A percentile compares a stretch with the other conserved stretches of the same genome.
phyloP scores from a whole-genome alignment of 2,797 vertebrate species.

The Selene dorsalis region DNA sequence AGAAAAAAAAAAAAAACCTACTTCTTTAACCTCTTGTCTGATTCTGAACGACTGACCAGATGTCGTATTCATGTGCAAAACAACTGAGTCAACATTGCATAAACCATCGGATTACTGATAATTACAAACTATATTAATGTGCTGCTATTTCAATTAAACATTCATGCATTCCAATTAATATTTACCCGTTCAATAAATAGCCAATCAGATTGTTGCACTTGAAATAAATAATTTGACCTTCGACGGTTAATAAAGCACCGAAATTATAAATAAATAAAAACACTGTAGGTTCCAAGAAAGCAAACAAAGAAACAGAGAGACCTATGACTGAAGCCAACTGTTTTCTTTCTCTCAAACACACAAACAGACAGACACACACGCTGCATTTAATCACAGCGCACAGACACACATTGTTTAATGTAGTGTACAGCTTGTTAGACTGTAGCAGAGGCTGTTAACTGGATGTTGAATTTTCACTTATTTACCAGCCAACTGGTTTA shows the following conservation, averaged over 20 bases:
- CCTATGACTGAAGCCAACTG: not conserved
- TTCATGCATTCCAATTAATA: constrained; percentile 16
- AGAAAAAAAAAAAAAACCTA: not conserved
- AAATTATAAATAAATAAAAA: constrained; percentile 39
- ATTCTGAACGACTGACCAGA: constrained; percentile 6
- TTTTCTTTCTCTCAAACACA: not conserved
- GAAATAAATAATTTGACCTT: constrained; percentile 36
- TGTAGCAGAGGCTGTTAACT: constrained; percentile 2
- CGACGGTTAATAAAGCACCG: not conserved
- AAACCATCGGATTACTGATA: constrained; percentile 5
- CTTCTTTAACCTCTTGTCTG: constrained; percentile 5
- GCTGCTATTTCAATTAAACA: constrained; percentile 35
- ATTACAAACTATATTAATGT: constrained; percentile 18
- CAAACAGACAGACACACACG: constrained; percentile 4
- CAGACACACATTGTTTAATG: not conserved
- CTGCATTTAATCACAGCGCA: constrained; percentile 1
- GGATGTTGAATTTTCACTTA: not conserved
- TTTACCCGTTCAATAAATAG: constrained; percentile 39
- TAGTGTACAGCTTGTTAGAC: not conserved
- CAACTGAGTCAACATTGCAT: not conserved
- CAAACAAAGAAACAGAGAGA: constrained; percentile 7
- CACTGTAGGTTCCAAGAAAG: constrained; percentile 1
- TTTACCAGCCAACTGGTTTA: constrained; percentile 3
- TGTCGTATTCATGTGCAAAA: constrained; percentile 15
- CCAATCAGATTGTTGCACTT: constrained; percentile 42